Evolutionary conservation across 2,797 vertebrate species (phyloP), one percentile per base, ranked within the genome.

Genomic region (Megaceryle alcyon): DNA sequence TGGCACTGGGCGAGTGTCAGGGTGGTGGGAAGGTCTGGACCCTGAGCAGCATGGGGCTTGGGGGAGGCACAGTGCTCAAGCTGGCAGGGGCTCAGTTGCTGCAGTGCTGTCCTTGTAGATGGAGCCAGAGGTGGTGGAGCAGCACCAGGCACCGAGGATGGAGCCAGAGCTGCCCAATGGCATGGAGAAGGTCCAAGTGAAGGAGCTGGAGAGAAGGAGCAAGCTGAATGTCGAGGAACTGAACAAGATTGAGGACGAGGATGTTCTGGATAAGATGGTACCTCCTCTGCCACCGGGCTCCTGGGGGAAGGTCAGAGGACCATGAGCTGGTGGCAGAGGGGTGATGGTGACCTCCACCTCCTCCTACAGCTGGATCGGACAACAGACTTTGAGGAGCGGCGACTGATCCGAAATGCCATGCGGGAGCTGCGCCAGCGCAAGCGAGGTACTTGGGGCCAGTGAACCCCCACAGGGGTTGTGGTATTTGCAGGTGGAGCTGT

Each of bases 221-320:
- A 98, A 98, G 21, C 92, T 99, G 93, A 99, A 98, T 0, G 29
- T 97, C 0, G 98, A 99, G 77, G 98, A 99, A 92, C 98, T 99
- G 94, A 98, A 97, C 69, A 98, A 98, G 65, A 99, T 99, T 1
- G 99, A 99, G 88, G 99, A 99, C 14, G 99, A 99, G 86, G 98
- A 98, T 29, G 95, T 99, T 79, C 98, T 99, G 84, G 99, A 99
- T 98, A 99, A 99, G 98, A 99, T 99, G 99, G 99, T 99, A 98
- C 12, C 87, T 93, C 28, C n/a, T 76, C 21, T 4, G 20, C 37
- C 3, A 8, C 66, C 0, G 6, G n/a, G 70, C 23, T 90, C 10
- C 19, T 59, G 54, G 29, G 79, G 53, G 29, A 82, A 70, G 77
- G 46, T 5, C 10, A 77, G 81, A 88, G 63, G 37, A 44, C 31